These are phyloP conservation scores for Lindbergichthys nudifrons DNA, from an alignment of 2,797 vertebrate genomes.

Conservation along the genomic window DNA sequence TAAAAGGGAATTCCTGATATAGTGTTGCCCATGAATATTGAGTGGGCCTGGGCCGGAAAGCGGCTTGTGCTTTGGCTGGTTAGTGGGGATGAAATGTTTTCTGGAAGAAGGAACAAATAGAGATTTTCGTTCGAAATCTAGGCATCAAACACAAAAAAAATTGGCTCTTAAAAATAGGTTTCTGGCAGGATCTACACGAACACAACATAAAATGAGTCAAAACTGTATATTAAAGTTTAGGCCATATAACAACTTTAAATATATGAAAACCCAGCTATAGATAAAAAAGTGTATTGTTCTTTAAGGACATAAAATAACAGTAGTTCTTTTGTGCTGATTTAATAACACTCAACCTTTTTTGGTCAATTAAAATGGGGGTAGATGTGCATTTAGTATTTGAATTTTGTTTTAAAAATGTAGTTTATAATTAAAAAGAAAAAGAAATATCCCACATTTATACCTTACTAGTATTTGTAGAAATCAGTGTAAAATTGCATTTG, in stretches of 20 bases:
- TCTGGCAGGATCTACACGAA: neutral
- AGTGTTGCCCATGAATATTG: conserved; percentile 54
- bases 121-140: neutral
- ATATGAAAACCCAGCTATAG: too few species aligned
- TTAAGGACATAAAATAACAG: neutral
- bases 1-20: conserved; percentile 75
- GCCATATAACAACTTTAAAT: neutral
- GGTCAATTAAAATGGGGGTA: neutral
- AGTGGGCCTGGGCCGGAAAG: conserved; percentile 37
- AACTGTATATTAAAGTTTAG: neutral
- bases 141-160: conserved; percentile 6
- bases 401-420: too few species aligned
- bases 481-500: neutral
- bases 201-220: neutral
- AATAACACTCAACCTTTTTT: neutral
- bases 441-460: neutral
- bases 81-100: conserved; percentile 32
- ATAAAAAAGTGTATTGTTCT: too few species aligned
- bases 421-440: neutral
- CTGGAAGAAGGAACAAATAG: conserved; percentile 9
- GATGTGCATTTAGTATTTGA: too few species aligned
- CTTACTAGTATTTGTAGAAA: neutral
- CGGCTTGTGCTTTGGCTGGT: conserved; percentile 31
- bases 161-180: too few species aligned
- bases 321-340: neutral